phyloP scores from a whole-genome alignment of 2,888 invertebrate genomes.

The Phyto melanocephala region DNA sequence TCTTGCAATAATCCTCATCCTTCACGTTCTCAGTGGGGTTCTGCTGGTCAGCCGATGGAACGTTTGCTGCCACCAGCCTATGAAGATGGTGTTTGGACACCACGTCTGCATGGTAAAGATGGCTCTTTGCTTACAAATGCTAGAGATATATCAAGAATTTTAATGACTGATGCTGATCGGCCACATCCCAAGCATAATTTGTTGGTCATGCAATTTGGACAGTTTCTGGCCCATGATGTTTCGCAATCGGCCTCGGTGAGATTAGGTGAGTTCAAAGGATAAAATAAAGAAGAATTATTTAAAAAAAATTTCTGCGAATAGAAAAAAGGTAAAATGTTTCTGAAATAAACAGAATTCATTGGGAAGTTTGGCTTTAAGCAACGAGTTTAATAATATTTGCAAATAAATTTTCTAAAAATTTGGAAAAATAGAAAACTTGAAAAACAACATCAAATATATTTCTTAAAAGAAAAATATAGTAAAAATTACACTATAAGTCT shows the following conservation, averaged over 20 bases:
- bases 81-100: slow-evolving; percentile 81
- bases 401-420: no score
- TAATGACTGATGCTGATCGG: slow-evolving; percentile 82
- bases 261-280: slow-evolving; percentile 80
- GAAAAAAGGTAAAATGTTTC: no score
- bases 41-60: slow-evolving; percentile 83
- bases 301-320: no score
- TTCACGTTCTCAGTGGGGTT: slow-evolving; percentile 82
- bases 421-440: no score
- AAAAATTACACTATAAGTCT: no score
- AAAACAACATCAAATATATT: no score
- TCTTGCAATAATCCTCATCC: slow-evolving; percentile 87
- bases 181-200: slow-evolving; percentile 83
- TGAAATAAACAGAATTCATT: no score
- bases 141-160: slow-evolving; percentile 82
- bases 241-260: slow-evolving; percentile 85
- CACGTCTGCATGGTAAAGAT: slow-evolving; percentile 74
- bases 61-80: slow-evolving; percentile 85
- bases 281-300: no score
- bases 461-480: no score
- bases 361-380: no score
- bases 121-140: slow-evolving; percentile 83
- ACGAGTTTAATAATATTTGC: no score
- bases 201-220: slow-evolving; percentile 89
- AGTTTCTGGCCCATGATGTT: slow-evolving; percentile 88